phyloP scores from a whole-genome alignment of 2,888 invertebrate genomes.

The Nebria brevicollis region DNA sequence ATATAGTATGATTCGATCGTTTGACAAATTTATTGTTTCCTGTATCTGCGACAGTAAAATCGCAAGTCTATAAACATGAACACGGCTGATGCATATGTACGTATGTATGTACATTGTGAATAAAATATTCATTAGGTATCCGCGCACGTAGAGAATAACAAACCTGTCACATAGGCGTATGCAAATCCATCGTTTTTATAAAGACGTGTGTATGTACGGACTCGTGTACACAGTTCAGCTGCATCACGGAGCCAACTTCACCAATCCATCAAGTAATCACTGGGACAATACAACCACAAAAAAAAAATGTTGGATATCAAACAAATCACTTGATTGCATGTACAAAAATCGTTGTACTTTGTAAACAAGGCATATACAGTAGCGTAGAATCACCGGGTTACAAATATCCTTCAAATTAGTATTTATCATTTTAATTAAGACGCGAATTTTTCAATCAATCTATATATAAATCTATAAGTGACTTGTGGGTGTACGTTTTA shows the following conservation, averaged over 20 bases:
- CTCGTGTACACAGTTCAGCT: not conserved
- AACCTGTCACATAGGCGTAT: slow-evolving; percentile 1
- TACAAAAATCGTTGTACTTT: slow-evolving; percentile 25
- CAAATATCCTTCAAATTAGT: too few relatives aligned
- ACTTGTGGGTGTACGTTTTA: too few relatives aligned
- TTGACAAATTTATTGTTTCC: not conserved
- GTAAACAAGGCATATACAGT: not conserved
- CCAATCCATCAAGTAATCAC: slow-evolving; percentile 19
- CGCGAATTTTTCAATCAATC: too few relatives aligned
- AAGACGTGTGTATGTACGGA: not conserved
- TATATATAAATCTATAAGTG: too few relatives aligned
- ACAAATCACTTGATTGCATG: slow-evolving; percentile 46
- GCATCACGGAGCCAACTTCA: not conserved
- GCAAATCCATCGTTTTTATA: not conserved
- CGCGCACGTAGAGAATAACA: not conserved
- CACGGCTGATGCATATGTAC: slow-evolving; percentile 20
- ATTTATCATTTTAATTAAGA: too few relatives aligned
- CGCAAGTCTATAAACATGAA: not conserved
- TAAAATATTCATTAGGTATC: slow-evolving; percentile 1
- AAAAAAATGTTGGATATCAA: slow-evolving; percentile 28
- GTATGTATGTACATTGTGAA: slow-evolving; percentile 4
- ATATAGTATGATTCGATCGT: not conserved
- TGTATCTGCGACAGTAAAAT: not conserved
- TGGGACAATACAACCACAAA: slow-evolving; percentile 16
- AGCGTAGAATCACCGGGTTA: too few relatives aligned